These are phyloP conservation scores for Lipophrys pholis DNA, from an alignment of 2,113 vertebrate species.

Conservation along the genomic window DNA sequence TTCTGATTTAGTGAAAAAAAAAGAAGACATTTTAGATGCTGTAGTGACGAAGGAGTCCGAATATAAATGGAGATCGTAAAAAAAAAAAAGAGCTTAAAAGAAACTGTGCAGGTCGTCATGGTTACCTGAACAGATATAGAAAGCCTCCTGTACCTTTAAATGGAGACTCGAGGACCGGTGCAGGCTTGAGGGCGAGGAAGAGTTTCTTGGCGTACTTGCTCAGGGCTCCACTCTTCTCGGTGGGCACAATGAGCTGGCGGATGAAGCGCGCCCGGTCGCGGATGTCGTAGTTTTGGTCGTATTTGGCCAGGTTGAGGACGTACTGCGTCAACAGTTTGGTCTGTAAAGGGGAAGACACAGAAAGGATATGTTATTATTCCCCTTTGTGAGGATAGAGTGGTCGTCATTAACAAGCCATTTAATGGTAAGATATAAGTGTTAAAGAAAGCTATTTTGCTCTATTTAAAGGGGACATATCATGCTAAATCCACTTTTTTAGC, in stretches of 20 bases:
- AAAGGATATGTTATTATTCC: neutral
- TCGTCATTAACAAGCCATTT: no score
- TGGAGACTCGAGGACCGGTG: conserved; percentile 94
- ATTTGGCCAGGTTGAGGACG: conserved; percentile 97
- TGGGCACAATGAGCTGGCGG: conserved; percentile 97
- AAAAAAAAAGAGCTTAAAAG: neutral
- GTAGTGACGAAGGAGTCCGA: no score
- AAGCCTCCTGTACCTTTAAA: conserved; percentile 91
- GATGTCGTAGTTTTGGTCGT: conserved; percentile 99
- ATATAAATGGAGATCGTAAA: no score
- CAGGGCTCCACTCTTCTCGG: conserved; percentile 94
- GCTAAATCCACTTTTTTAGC: no score
- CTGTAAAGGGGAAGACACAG: conserved; percentile 67
- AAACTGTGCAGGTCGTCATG: neutral
- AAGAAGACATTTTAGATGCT: no score
- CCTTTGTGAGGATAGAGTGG: no score
- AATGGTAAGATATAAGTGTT: no score
- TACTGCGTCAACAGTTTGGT: conserved; percentile 98
- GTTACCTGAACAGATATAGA: neutral
- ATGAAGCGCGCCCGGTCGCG: conserved; percentile 96
- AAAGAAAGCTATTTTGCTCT: no score
- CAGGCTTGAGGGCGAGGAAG: conserved; percentile 96
- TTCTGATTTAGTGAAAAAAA: no score
- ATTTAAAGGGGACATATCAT: no score
- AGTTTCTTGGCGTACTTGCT: conserved; percentile 98